Percentiles rank a stretch among this genome's conserved stretches.
phyloP scores from a whole-genome alignment of 2,888 invertebrate species.

The Euproctis similis region DNA sequence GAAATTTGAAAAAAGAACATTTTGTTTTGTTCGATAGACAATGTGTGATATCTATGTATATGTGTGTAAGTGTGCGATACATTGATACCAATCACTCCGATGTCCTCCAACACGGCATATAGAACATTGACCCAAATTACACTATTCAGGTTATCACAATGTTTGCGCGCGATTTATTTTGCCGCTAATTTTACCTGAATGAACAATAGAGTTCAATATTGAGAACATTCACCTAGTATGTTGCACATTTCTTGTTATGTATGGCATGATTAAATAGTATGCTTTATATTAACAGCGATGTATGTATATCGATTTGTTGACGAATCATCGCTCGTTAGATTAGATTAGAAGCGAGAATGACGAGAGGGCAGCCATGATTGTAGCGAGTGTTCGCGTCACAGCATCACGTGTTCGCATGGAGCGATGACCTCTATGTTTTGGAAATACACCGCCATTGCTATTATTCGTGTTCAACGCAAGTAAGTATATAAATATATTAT shows the following conservation, averaged over 20 bases:
- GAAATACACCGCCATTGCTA: constrained; percentile 42
- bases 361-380: constrained; percentile 38
- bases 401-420: constrained; percentile 58
- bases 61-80: constrained; percentile 34
- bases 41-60: too few species aligned
- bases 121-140: constrained; percentile 51
- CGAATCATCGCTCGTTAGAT: constrained; percentile 33
- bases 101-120: constrained; percentile 39
- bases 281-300: constrained; percentile 17
- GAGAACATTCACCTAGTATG: background rate
- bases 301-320: constrained; percentile 30
- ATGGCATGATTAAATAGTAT: background rate
- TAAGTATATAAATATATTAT: too few species aligned
- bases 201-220: background rate
- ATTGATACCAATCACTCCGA: constrained; percentile 34
- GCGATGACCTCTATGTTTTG: constrained; percentile 69
- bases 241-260: background rate
- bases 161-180: constrained; percentile 34
- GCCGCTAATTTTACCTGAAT: constrained; percentile 21
- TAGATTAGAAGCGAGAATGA: constrained; percentile 43
- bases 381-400: constrained; percentile 45
- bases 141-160: constrained; percentile 50
- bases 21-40: too few species aligned
- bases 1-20: too few species aligned
- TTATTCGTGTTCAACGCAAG: constrained; percentile 30